Percentiles rank a stretch among this genome's conserved stretches.
These are phyloP conservation scores for Baryphthengus martii DNA, from an alignment of 2,113 vertebrate genomes.

Conservation along the genomic window DNA sequence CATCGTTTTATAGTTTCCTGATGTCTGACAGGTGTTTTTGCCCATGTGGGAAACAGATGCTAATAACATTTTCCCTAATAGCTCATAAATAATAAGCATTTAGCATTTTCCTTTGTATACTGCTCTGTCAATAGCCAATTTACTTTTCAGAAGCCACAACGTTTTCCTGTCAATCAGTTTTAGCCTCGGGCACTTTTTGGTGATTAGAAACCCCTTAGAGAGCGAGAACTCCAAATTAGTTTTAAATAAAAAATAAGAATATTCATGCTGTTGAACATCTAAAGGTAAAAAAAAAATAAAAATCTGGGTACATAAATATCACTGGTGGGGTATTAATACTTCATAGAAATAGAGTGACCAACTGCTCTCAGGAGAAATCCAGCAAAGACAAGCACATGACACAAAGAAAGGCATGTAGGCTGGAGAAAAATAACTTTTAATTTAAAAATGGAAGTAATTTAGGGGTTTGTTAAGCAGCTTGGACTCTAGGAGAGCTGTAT, in stretches of 20 bases:
- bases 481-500: not conserved
- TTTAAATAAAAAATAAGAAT: conserved; percentile 99
- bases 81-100: conserved; percentile 79
- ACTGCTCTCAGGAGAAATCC: conserved; percentile 36
- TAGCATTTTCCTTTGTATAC: conserved; percentile 77
- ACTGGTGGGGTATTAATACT: conserved; percentile 80
- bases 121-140: conserved; percentile 77
- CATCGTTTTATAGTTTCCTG: conserved; percentile 63
- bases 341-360: conserved; percentile 62
- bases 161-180: conserved; percentile 93
- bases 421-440: not conserved
- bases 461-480: not conserved
- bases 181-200: conserved; percentile 91
- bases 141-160: conserved; percentile 83
- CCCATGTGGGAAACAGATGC: conserved; percentile 81
- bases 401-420: conserved; percentile 5
- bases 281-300: conserved; percentile 85
- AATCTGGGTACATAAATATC: conserved; percentile 80
- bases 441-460: not conserved
- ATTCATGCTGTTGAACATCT: conserved; percentile 97
- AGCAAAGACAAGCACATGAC: conserved; percentile 26
- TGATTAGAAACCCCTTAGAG: conserved; percentile 98
- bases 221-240: conserved; percentile 96
- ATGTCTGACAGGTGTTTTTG: conserved; percentile 82
- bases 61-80: conserved; percentile 74